Evolutionary conservation across 2,797 vertebrate species (phyloP).

Genomic region (Ceyx erithaca): DNA sequence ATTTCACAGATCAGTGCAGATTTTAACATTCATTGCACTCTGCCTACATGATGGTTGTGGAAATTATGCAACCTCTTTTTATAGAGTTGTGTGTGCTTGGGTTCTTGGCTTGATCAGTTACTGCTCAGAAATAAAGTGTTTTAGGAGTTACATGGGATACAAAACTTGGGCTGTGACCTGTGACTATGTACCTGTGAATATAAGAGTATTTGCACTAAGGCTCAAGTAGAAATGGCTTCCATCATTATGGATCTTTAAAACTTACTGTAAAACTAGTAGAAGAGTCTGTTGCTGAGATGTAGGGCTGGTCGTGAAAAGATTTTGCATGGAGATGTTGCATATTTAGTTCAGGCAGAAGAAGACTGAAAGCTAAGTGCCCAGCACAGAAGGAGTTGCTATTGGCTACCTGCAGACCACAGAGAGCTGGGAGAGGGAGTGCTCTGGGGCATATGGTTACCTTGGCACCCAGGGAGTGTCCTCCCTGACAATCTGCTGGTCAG

Average conservation of each 20-base stretch:
- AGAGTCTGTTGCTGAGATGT: neutral
- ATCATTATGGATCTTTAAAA: neutral
- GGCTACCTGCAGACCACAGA: neutral
- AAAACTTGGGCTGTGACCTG: neutral
- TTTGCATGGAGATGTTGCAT: neutral
- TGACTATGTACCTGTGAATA: neutral
- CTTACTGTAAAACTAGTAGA: neutral
- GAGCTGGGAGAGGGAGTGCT: neutral
- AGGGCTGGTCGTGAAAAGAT: neutral
- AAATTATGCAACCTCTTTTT: slow-evolving; percentile 52
- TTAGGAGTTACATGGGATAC: neutral
- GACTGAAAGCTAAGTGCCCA: neutral
- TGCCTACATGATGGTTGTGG: slow-evolving; percentile 30
- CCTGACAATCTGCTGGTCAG: neutral
- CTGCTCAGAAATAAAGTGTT: neutral
- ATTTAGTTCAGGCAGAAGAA: neutral
- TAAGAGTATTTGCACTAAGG: neutral
- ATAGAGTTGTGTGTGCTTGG: slow-evolving; percentile 8
- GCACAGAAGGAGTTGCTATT: neutral
- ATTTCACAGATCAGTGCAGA: slow-evolving; percentile 20
- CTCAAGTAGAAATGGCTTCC: neutral
- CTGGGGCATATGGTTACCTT: neutral
- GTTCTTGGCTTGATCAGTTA: neutral
- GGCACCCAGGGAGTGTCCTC: neutral
- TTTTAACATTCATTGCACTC: slow-evolving; percentile 39